Base-by-base conservation (phyloP, 2,888 invertebrate genomes). In the Lampropteryx suffumata region DNA sequence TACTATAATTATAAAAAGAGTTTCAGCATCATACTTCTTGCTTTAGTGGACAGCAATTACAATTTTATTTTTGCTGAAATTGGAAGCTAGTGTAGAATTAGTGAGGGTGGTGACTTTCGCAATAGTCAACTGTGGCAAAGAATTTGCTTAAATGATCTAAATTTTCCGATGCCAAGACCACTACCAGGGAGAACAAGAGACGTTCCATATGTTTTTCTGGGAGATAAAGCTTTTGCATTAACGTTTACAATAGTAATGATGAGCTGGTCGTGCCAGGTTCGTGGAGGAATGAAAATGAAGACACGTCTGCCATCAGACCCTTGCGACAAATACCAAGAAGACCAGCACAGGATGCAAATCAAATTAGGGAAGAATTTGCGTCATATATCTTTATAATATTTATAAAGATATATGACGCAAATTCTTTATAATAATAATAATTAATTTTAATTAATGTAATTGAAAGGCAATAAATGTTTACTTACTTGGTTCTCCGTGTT, bases 11-110 rank as follows among this genome's bases (percentile, higher is more conserved):
- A 55, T 8, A 53, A 59, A 33, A 17, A 21, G 21, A 41, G 11
- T 12, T 58, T 49, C 28, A 57, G 51, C 14, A 54, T 57, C n/a
- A 48, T 57, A 9, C 17, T 56, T 11, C 8, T 56, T 7, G 48
- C 51, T n/a, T 13, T 54, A 43, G 48, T 57, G 4, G 50, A 50
- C 37, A 42, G 41, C 35, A 17, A 57, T 48, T 57, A 53, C 17
- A 30, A 28, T 46, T 51, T 56, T 32, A 7, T 56, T 11, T 56
- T 56, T 46, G 51, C 39, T 24, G 46, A 54, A 2, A 44, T 54
- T 13, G 50, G 53, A 28, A 10, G 44, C 17, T 43, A 51, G 29
- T 49, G 49, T 0, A 24, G 39, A 26, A 52, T 51, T 39, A 49
- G 49, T 28, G 54, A 54, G 33, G 52, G 41, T 10, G 57, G 48